Evolutionary conservation across 2,888 invertebrate species (phyloP).

Genomic region (Apamea epomidion): DNA sequence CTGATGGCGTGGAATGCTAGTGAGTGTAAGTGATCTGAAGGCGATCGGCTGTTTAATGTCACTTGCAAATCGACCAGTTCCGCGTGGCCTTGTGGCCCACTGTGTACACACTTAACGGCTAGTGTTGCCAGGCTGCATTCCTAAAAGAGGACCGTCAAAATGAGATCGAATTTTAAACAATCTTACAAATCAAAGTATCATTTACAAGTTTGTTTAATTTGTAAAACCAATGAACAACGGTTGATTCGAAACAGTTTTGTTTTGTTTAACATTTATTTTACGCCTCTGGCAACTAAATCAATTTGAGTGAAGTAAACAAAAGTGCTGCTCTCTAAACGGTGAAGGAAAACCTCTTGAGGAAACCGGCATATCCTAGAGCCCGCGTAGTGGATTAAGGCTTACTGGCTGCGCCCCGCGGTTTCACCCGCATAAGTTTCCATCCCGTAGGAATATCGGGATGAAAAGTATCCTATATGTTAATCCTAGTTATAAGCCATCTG

Average conservation of each 20-base stretch:
- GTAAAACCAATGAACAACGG: neutral
- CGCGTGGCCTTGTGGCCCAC: constrained; percentile 76
- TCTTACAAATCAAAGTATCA: too few species aligned
- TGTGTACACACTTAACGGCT: constrained; percentile 36
- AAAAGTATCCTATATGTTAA: too few species aligned
- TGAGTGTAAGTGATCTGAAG: constrained; percentile 74
- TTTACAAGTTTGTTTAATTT: neutral
- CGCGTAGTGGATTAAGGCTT: neutral
- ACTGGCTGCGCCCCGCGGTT: too few species aligned
- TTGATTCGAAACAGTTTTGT: neutral
- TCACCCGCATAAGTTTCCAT: too few species aligned
- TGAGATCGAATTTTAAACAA: constrained; percentile 16
- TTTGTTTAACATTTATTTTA: constrained; percentile 12
- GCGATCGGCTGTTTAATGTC: constrained; percentile 77
- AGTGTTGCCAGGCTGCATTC: constrained; percentile 30
- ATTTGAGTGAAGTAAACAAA: constrained; percentile 11
- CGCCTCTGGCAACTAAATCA: constrained; percentile 2
- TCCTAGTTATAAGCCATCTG: too few species aligned
- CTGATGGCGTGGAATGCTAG: constrained; percentile 52
- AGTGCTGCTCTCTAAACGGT: neutral
- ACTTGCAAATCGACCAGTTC: constrained; percentile 76
- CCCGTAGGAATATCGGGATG: too few species aligned
- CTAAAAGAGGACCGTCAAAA: constrained; percentile 7
- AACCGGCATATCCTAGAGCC: neutral
- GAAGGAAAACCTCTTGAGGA: neutral